A percentile compares a stretch with the other conserved stretches of the same genome.
Conservation (phyloP, 2,888 invertebrate species). For the Aporophyla nigra region DNA sequence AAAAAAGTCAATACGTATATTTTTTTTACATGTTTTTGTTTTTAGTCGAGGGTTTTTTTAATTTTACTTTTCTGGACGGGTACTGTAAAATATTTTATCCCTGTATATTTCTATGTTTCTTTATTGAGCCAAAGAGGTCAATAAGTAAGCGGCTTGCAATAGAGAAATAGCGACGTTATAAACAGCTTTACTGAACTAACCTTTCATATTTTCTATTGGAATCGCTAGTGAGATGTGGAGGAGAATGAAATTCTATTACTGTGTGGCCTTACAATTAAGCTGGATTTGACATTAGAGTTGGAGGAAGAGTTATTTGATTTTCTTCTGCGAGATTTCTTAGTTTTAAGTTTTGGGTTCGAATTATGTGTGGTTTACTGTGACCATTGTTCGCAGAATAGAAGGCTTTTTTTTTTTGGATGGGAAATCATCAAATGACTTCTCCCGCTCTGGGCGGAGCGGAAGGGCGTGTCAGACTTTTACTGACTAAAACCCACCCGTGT, state of each 20-base stretch:
- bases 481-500: no score
- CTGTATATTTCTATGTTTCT: conserved; percentile 33
- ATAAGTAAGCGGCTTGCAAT: conserved; percentile 44
- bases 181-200: conserved; percentile 40
- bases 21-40: no score
- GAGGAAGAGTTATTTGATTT: neutral
- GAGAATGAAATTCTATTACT: conserved; percentile 11
- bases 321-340: neutral
- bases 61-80: neutral
- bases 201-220: conserved; percentile 41
- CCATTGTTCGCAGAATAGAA: no score
- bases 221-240: neutral
- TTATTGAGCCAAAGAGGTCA: conserved; percentile 36
- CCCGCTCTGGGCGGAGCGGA: no score
- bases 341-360: neutral
- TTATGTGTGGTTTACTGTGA: neutral
- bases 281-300: neutral
- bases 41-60: no score
- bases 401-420: no score
- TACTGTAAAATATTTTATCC: neutral
- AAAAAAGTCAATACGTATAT: no score
- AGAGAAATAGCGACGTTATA: conserved; percentile 35
- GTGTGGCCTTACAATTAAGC: neutral
- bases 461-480: no score
- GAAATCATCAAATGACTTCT: no score